phyloP scores from a whole-genome alignment of 2,113 vertebrate species.

The Centropristis striata region DNA sequence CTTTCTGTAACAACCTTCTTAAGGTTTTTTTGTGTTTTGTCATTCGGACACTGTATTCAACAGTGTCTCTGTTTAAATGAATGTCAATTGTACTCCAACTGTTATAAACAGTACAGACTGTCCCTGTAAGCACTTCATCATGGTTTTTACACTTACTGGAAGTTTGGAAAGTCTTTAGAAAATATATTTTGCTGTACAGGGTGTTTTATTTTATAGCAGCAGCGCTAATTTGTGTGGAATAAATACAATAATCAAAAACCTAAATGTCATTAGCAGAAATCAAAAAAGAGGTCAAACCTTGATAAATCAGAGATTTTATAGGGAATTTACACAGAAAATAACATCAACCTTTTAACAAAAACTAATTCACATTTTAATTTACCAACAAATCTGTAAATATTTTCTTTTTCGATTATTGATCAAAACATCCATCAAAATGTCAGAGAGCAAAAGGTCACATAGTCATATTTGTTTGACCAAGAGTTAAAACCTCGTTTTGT shows the following conservation, averaged over 20 bases:
- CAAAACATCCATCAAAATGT: not conserved
- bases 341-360: not conserved
- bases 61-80: not conserved
- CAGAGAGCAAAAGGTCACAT: not conserved
- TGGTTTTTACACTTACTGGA: not conserved
- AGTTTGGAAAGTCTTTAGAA: not conserved
- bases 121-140: not conserved
- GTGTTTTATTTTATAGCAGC: not conserved
- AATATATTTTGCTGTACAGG: not conserved
- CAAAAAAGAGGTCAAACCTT: not conserved
- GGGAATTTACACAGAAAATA: not conserved
- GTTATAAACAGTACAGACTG: not conserved
- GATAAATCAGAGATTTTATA: not conserved
- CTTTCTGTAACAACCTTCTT: slow-evolving; percentile 20
- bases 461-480: not conserved
- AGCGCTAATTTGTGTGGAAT: not conserved
- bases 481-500: not conserved
- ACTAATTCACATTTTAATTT: not conserved
- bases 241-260: not conserved
- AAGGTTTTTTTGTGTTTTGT: slow-evolving; percentile 3
- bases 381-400: not conserved
- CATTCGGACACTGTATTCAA: not conserved
- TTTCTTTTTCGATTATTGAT: no score
- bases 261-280: not conserved
- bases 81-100: not conserved